A percentile compares a stretch with the other conserved stretches of the same genome.
phyloP scores from a whole-genome alignment of 2,888 invertebrate species.

The Melinopterus prodromus region DNA sequence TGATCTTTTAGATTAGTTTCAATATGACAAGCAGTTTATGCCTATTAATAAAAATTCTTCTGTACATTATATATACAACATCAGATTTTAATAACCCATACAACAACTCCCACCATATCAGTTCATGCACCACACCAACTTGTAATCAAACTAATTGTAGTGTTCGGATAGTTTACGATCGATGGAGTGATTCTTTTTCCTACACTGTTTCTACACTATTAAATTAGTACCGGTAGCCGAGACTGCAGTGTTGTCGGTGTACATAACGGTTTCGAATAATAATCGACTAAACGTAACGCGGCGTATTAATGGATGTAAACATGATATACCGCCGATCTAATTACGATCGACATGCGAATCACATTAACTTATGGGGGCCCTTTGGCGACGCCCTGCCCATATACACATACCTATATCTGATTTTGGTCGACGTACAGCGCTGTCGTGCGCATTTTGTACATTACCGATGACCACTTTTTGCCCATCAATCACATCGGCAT shows the following conservation, averaged over 20 bases:
- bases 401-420: not conserved
- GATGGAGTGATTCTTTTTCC: not conserved
- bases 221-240: not conserved
- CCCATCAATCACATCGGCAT: not conserved
- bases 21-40: too few species aligned
- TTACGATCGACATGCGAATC: slow-evolving; percentile 25
- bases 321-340: slow-evolving; percentile 24
- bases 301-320: slow-evolving; percentile 25
- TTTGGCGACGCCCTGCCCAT: not conserved
- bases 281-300: slow-evolving; percentile 17
- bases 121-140: too few species aligned
- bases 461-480: not conserved
- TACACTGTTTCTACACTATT: not conserved
- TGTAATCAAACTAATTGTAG: too few species aligned
- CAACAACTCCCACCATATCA: too few species aligned
- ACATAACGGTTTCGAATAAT: slow-evolving; percentile 14
- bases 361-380: slow-evolving; percentile 18
- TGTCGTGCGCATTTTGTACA: not conserved
- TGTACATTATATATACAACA: too few species aligned
- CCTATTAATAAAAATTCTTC: too few species aligned
- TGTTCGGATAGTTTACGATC: too few species aligned
- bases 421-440: not conserved
- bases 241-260: not conserved
- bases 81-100: too few species aligned
- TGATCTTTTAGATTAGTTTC: too few species aligned